phyloP scores from a whole-genome alignment of 2,113 vertebrate species.

The Hippocampus mohnikei region DNA sequence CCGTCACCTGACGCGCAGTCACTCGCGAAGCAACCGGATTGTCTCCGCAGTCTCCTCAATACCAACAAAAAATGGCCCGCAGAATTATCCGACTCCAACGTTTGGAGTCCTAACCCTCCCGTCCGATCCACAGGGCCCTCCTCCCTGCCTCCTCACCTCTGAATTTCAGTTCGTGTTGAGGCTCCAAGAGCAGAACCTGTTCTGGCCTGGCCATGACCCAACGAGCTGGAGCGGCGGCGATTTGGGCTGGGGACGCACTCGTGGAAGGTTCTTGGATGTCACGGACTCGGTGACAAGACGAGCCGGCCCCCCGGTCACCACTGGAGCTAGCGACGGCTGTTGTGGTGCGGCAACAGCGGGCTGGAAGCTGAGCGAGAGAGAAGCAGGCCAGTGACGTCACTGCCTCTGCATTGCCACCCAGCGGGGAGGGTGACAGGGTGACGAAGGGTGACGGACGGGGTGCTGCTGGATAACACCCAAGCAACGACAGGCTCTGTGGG shows the following conservation, averaged over 20 bases:
- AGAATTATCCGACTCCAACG: no score
- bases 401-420: conserved; percentile 71
- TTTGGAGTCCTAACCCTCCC: conserved; percentile 5
- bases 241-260: conserved; percentile 46
- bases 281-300: not conserved
- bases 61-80: not conserved
- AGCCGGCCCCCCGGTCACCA: conserved; percentile 6
- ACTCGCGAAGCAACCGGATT: not conserved
- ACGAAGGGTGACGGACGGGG: conserved; percentile 4
- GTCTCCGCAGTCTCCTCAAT: not conserved
- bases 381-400: conserved; percentile 75
- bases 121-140: conserved; percentile 25
- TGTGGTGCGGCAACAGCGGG: conserved; percentile 70
- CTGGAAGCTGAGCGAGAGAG: conserved; percentile 71
- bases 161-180: conserved; percentile 93
- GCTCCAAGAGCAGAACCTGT: conserved; percentile 91
- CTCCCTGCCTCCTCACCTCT: conserved; percentile 78
- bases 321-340: conserved; percentile 62
- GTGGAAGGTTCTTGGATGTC: conserved; percentile 27
- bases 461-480: not conserved
- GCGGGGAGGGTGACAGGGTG: conserved; percentile 36
- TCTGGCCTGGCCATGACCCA: conserved; percentile 92
- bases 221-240: conserved; percentile 47
- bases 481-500: not conserved
- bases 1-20: conserved; percentile 52